Conservation (phyloP, 2,888 invertebrate genomes). For the Pachycephus smyrnensis region DNA sequence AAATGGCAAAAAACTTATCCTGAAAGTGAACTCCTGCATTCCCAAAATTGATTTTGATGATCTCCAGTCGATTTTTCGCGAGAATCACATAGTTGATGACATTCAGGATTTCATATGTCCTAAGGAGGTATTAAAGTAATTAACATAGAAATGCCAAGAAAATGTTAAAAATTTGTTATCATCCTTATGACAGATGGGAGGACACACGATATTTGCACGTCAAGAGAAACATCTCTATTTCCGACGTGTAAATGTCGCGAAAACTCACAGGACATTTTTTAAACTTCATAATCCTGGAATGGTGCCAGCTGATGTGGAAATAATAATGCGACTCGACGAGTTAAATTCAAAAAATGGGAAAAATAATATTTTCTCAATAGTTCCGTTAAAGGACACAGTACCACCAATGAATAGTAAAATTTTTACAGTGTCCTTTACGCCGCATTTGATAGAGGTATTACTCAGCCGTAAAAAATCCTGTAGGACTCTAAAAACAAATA, state of each 20-base stretch:
- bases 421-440: conserved; percentile 64
- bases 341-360: conserved; percentile 39
- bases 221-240: conserved; percentile 63
- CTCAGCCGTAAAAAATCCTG: neutral
- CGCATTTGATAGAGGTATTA: conserved; percentile 63
- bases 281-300: conserved; percentile 63
- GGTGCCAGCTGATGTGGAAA: conserved; percentile 55
- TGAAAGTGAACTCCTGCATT: conserved; percentile 71
- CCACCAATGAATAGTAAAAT: conserved; percentile 57
- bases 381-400: conserved; percentile 53
- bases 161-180: neutral
- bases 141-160: neutral
- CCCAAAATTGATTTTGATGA: conserved; percentile 72
- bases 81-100: conserved; percentile 71
- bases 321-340: conserved; percentile 34
- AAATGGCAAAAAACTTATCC: conserved; percentile 67
- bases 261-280: conserved; percentile 52
- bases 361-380: conserved; percentile 54
- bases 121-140: conserved; percentile 57
- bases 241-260: conserved; percentile 60
- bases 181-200: conserved; percentile 49
- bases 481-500: conserved; percentile 27
- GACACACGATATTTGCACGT: conserved; percentile 59
- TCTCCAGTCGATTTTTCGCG: conserved; percentile 71
- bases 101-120: conserved; percentile 69